Evolutionary conservation across 2,797 vertebrate species (phyloP), one percentile per base, ranked within the genome.

Genomic region (Chaenodraco wilsoni): DNA sequence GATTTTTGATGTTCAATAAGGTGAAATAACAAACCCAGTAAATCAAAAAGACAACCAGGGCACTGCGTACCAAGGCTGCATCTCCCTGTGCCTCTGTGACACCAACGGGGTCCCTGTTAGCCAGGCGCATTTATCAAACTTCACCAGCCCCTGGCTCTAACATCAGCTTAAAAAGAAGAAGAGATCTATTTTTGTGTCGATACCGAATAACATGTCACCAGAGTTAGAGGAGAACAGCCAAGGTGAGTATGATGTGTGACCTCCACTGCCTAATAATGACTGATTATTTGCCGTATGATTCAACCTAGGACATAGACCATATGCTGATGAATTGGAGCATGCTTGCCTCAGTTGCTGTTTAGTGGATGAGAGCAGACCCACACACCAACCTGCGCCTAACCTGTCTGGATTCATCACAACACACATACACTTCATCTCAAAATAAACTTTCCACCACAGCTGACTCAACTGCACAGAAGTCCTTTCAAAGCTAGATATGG

Each of bases 211-310:
- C 61, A 95, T 95, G 93, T 94, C 95, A 64, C 93, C 94, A 17
- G 92, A 95, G 66, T 75, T 93, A 87, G 93, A 93, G 72, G 94
- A 94, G 72, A 93, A 87, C 84, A 89, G 78, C 78, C 86, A 90
- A 91, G 93, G 94, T 95, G 83, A 93, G 92, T 89, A 48, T 16
- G 33, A 58, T 61, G 12, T 45, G 59, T 59, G 27, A 62, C 65
- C 70, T 67, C 65, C 48, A 48, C 45, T 72, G 55, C 19, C 33
- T 37, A 37, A 37, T 61, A 11, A 41, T 52, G 60, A 41, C 37
- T 61, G 11, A 3, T 44, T 72, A n/a, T 37, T 37, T 37, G 10
- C n/a, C 33, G 33, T 37, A 37, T 64, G 48, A 64, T 44, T 69
- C 23, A 60, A 50, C 45, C 62, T 63, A 40, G 44, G 44, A 33